Percentiles rank a stretch among this genome's conserved stretches.
These are phyloP conservation scores for Ormyrus nitidulus DNA, from an alignment of 2,888 invertebrate genomes.

Conservation along the genomic window DNA sequence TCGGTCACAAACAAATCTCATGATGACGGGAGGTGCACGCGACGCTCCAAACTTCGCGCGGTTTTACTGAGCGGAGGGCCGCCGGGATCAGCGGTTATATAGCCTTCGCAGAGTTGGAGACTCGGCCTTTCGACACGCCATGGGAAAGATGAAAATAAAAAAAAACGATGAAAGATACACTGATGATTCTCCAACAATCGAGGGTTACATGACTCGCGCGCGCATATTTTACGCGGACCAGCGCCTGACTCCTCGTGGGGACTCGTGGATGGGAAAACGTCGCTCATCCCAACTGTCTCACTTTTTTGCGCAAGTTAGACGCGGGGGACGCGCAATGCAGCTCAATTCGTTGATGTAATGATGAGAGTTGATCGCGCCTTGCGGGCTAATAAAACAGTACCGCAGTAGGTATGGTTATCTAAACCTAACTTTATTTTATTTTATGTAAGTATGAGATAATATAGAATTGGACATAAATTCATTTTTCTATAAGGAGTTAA, in stretches of 20 bases:
- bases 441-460: background rate
- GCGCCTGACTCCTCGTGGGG: background rate
- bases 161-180: conserved; percentile 3
- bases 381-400: background rate
- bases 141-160: conserved; percentile 22
- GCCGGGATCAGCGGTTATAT: conserved; percentile 33
- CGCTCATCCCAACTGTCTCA: too few species aligned
- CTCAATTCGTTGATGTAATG: conserved; percentile 24
- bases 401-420: background rate
- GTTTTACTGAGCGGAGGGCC: conserved; percentile 12
- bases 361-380: background rate
- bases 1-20: conserved; percentile 51
- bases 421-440: background rate
- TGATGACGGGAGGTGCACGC: conserved; percentile 40
- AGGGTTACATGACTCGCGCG: conserved; percentile 12
- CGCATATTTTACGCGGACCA: conserved; percentile 33
- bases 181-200: conserved; percentile 33
- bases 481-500: too few species aligned
- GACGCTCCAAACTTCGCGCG: background rate
- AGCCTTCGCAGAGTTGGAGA: background rate
- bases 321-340: background rate
- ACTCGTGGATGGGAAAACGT: too few species aligned
- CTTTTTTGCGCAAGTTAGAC: background rate
- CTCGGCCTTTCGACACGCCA: conserved; percentile 33
- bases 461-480: too few species aligned